phyloP scores from a whole-genome alignment of 2,797 vertebrate genomes.

The Meda fulgida region DNA sequence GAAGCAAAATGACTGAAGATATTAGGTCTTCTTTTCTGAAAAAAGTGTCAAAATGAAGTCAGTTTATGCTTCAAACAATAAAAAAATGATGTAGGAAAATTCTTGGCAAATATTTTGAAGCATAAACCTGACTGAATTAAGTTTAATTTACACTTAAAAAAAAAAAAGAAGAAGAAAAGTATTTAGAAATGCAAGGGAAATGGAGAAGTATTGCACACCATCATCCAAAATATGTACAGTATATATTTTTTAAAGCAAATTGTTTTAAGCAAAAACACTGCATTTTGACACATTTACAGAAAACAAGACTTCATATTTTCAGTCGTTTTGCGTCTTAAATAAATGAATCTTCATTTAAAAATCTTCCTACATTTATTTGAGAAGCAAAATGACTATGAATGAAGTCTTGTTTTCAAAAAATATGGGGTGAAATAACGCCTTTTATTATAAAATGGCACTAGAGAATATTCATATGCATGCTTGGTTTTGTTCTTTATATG shows the following conservation, averaged over 20 bases:
- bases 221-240: background rate
- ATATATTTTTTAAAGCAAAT: no score
- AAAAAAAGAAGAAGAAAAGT: background rate
- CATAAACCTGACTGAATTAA: background rate
- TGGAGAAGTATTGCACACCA: background rate
- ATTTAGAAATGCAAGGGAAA: background rate
- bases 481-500: background rate
- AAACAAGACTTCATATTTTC: background rate
- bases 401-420: background rate
- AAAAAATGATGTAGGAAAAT: background rate
- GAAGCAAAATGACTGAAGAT: background rate
- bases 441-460: slow-evolving; percentile 57
- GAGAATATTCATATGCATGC: slow-evolving; percentile 31
- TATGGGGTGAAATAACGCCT: background rate
- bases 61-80: background rate
- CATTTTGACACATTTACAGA: background rate
- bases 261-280: background rate
- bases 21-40: background rate
- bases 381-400: background rate
- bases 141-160: background rate
- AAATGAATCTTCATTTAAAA: background rate
- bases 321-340: background rate
- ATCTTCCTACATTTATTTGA: no score
- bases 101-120: background rate
- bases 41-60: background rate